Conservation (phyloP, 2,797 vertebrate species). For the Pantherophis vulpinus region DNA sequence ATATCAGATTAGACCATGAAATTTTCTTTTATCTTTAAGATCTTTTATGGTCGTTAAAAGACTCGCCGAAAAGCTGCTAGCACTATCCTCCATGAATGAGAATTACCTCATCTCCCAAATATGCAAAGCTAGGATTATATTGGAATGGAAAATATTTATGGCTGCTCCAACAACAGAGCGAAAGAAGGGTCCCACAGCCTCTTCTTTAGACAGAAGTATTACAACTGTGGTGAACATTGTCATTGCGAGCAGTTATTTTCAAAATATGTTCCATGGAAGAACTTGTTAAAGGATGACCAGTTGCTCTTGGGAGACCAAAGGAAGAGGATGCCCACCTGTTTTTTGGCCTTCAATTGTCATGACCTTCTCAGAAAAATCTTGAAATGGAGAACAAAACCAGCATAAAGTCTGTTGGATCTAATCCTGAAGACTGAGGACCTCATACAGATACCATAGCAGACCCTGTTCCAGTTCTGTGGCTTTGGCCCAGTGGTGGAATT, state of each 20-base stretch:
- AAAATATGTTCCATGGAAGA: background rate
- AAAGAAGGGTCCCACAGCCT: fast-evolving
- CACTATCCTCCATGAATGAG: constrained; percentile 44
- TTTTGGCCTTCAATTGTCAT: background rate
- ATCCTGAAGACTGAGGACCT: background rate
- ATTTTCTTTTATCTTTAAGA: background rate
- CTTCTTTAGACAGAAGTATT: too few species aligned
- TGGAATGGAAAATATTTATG: constrained; percentile 22
- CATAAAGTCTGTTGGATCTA: background rate
- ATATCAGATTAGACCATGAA: background rate
- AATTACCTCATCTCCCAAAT: constrained; percentile 61
- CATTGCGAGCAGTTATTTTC: background rate
- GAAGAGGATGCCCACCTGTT: background rate
- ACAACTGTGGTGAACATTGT: background rate
- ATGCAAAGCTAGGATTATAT: constrained; percentile 32
- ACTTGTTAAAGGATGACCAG: background rate
- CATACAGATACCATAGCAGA: background rate
- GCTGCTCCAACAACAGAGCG: background rate
- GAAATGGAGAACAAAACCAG: background rate
- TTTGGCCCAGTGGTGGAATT: background rate
- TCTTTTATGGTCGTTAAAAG: background rate
- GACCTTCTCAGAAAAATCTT: background rate
- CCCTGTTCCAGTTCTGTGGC: background rate
- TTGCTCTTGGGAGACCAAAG: background rate
- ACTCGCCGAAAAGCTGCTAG: constrained; percentile 57